These are phyloP conservation scores for Trilocha varians DNA, from an alignment of 2,888 invertebrate genomes.

Conservation along the genomic window DNA sequence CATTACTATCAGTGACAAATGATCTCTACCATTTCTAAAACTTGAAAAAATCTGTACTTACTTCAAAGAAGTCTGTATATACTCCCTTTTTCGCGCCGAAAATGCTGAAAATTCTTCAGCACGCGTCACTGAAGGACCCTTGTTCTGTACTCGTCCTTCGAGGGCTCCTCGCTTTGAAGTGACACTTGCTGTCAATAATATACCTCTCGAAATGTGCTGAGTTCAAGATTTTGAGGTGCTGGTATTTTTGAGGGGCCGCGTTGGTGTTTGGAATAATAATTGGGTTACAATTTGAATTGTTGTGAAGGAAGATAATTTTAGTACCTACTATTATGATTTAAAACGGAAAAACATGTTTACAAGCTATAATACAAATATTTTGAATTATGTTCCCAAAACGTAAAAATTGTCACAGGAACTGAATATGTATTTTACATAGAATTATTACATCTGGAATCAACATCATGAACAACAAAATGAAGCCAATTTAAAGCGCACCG, in stretches of 20 bases:
- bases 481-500: no score
- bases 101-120: background rate
- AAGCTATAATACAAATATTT: no score
- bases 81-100: background rate
- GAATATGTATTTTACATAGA: no score
- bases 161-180: constrained; percentile 3
- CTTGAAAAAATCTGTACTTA: background rate
- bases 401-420: no score
- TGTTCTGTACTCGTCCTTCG: background rate
- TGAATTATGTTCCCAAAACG: no score
- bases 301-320: no score
- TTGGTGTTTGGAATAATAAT: background rate
- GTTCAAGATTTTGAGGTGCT: background rate
- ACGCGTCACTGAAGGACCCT: background rate
- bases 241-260: background rate
- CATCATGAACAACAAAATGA: no score
- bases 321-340: no score
- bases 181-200: constrained; percentile 4
- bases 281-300: background rate
- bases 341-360: no score
- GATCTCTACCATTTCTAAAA: no score
- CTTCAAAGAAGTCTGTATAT: background rate
- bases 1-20: no score
- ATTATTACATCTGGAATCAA: no score
- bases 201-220: constrained; percentile 2